Base-by-base conservation (phyloP, 2,888 invertebrate species). In the Ichneumoninae sp. region DNA sequence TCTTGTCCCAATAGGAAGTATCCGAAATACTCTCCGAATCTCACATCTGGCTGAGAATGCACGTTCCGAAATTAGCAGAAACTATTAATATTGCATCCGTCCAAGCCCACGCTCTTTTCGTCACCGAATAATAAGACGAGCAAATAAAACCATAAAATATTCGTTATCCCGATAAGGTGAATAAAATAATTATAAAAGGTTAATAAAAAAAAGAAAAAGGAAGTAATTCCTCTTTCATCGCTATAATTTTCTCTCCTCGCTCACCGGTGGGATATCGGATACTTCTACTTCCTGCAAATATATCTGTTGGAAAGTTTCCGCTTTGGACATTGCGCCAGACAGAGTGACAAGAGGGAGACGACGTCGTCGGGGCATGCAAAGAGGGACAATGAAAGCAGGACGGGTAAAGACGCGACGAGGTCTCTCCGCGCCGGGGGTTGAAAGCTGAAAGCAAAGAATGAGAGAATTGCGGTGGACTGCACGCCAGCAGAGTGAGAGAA, bases 361-460 rank as follows among this genome's bases (percentile, higher is more conserved):
- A 16, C 70, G 50, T 50, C 66, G 60, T 30, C 16, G 60, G 60
- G 30, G 33, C 60, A 62, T 62, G 60, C 60, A 62, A 62, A 62
- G 60, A 33, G 81, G 79, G 78, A 82, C 82, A 79, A 84, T 84
- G 82, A 79, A 79, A 79, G 82, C 70, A 60, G 76, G 76, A 76
- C 57, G 66, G 44, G 71, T 22, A 44, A 79, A 76, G 79, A 79
- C 78, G 75, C n/a, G 79, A 66, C 82, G 79, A 71, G 75, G 82
- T 82, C 71, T 84, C 76, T 82, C 30, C 30, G 60, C 30, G 60
- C 16, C 26, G n/a, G 71, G 44, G 79, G 66, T 75, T 79, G 68
- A 84, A 84, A 84, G 79, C 79, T 75, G 54, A 82, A 75, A 84
- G 82, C 79, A 76, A 82, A 79, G 75, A 82, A 82, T 36, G 66